Conservation (phyloP, 2,797 vertebrate genomes). For the Tamandua tetradactyla region DNA sequence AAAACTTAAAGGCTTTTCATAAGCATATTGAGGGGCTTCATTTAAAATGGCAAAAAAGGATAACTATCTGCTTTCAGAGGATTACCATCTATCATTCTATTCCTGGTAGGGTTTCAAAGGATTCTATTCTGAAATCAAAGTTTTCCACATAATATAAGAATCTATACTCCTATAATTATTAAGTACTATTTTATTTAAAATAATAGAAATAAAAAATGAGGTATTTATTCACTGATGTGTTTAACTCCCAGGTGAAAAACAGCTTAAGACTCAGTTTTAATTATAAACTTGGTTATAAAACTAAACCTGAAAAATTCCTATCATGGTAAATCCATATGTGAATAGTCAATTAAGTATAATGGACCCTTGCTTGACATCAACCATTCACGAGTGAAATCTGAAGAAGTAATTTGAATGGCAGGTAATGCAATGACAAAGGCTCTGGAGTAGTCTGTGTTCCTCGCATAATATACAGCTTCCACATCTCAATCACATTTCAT, state of each 20-base stretch:
- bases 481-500: neutral
- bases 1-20: conserved; percentile 51
- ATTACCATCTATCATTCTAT: neutral
- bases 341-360: neutral
- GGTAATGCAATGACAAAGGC: neutral
- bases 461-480: neutral
- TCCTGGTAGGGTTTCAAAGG: neutral
- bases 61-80: neutral
- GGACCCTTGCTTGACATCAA: neutral
- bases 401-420: neutral
- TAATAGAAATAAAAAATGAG: conserved; percentile 36
- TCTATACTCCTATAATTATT: neutral
- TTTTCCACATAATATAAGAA: conserved; percentile 9
- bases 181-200: neutral
- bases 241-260: conserved; percentile 42
- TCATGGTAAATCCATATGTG: neutral
- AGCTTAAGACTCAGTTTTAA: neutral
- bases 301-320: neutral
- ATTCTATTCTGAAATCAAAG: conserved; percentile 1
- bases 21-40: conserved; percentile 2
- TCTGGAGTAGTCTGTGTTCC: neutral
- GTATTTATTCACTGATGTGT: neutral
- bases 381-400: neutral
- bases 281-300: conserved; percentile 12
- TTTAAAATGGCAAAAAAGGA: conserved; percentile 32